Base-by-base conservation (phyloP, 2,797 vertebrate species). In the Falco columbarius region DNA sequence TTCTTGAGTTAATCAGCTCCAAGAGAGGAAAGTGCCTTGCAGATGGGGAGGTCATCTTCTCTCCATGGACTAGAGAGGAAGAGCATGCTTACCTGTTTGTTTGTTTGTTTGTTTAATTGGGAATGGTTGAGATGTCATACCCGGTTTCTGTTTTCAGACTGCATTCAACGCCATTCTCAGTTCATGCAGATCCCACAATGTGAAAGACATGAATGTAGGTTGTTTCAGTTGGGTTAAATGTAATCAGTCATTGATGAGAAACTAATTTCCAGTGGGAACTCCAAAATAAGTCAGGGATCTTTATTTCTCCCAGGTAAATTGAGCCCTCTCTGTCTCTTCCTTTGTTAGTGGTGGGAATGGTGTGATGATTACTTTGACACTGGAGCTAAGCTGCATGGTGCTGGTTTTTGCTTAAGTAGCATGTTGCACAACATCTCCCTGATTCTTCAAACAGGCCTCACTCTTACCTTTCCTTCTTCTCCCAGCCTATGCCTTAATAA, bases 341-440 rank as follows among this genome's bases (percentile, higher is more conserved):
- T 73, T 86, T 91, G 75, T 72, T 90, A 72, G 51, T 90, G 79
- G 56, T 88, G 91, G 92, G 89, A 92, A 83, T 91, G 67, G 81
- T 92, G 82, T 55, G 61, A 46, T 90, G 66, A 88, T 44, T 86
- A 90, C 63, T 91, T 92, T 86, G 61, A 94, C 75, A 81, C 51
- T 70, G 82, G 66, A 92, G 93, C 97, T 96, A 81, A 93, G 89
- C 89, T 97, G 97, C 96, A 97, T 97, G 96, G 84, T 97, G 96
- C 96, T 95, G 23, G 59, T 94, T 91, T 95, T 79, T 86, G 97
- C 94, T 96, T 97, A 91, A 89, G 72, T 91, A 77, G 97, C 97
- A 97, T 97, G 97, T 90, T 93, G 96, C 94, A 92, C 86, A 95
- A 29, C 92, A 92, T 91, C 89, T 90, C 75, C 95, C 90, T 91